These are phyloP conservation scores for Stenchaetothrips biformis DNA, from an alignment of 2,888 invertebrate genomes.

Conservation along the genomic window DNA sequence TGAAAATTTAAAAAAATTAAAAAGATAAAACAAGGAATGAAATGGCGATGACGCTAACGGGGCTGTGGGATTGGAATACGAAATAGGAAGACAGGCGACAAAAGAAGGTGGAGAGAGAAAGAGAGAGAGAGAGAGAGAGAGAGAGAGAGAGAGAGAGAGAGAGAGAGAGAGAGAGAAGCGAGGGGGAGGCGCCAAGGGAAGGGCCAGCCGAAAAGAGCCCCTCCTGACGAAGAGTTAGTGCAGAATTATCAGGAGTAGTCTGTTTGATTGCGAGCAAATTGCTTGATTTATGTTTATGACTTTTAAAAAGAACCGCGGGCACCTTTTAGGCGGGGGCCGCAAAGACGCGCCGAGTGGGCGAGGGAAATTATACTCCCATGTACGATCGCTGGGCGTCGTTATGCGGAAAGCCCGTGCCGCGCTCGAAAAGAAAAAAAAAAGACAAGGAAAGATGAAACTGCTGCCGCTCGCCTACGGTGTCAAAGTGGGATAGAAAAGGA, in stretches of 20 bases:
- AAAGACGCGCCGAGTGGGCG: background rate
- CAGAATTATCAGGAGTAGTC: slow-evolving; percentile 21
- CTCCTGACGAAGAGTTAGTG: slow-evolving; percentile 18
- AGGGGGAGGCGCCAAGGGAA: slow-evolving; percentile 10
- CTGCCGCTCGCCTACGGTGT: background rate
- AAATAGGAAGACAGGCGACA: background rate
- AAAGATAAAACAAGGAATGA: background rate
- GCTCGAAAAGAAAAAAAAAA: background rate
- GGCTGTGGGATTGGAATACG: slow-evolving; percentile 9
- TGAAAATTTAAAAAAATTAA: background rate
- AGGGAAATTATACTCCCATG: slow-evolving; percentile 24
- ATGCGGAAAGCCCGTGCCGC: background rate
- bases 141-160: background rate
- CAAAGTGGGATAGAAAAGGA: background rate
- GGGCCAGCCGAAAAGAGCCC: background rate
- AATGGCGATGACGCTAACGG: slow-evolving; percentile 1
- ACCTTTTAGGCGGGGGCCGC: slow-evolving; percentile 13
- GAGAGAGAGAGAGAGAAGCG: background rate
- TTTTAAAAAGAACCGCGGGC: slow-evolving; percentile 16
- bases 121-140: slow-evolving; percentile 13
- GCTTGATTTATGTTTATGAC: slow-evolving; percentile 25
- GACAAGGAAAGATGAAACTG: background rate
- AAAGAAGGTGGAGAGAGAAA: slow-evolving; percentile 7
- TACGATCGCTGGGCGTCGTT: background rate
- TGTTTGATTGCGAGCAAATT: slow-evolving; percentile 25